Evolutionary conservation across 1,140 invertebrate species (phyloP).

Genomic region (Venustaconcha ellipsiformis): DNA sequence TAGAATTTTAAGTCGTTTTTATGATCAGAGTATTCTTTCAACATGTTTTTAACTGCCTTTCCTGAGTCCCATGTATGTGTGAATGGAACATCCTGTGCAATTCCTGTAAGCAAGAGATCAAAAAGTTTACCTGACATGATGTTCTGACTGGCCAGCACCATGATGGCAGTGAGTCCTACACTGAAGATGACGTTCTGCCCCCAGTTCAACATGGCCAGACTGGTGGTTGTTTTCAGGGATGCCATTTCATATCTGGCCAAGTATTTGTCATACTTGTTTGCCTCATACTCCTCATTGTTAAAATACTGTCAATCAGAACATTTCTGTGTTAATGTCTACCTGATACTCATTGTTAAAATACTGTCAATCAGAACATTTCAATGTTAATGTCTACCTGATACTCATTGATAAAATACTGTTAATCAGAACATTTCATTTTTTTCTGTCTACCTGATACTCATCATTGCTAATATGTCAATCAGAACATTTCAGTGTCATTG

Average conservation of each 20-base stretch:
- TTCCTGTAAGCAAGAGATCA: background rate
- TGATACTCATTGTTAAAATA: too few relatives aligned
- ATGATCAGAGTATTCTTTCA: too few relatives aligned
- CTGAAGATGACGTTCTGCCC: conserved; percentile 99
- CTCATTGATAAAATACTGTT: conserved; percentile 98
- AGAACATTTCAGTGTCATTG: too few relatives aligned
- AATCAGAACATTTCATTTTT: too few relatives aligned
- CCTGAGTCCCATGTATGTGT: too few relatives aligned
- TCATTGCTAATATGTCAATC: too few relatives aligned
- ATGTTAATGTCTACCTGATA: conserved; percentile 69
- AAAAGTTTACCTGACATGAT: conserved; percentile 83
- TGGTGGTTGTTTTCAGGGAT: conserved; percentile 94
- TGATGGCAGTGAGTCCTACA: conserved; percentile 89
- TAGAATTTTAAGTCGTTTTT: too few relatives aligned
- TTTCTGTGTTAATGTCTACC: too few relatives aligned
- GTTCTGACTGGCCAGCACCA: conserved; percentile 92
- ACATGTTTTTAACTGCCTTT: too few relatives aligned
- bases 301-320: conserved; percentile 82
- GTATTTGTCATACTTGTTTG: conserved; percentile 88
- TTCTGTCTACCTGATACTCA: too few relatives aligned
- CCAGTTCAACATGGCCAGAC: conserved; percentile 95
- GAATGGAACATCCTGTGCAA: too few relatives aligned
- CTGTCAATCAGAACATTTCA: too few relatives aligned
- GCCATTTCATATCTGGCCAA: conserved; percentile 76
- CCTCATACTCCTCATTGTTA: conserved; percentile 97